These are phyloP conservation scores for Colletes gigas DNA, from an alignment of 1,140 invertebrate species.

Conservation along the genomic window DNA sequence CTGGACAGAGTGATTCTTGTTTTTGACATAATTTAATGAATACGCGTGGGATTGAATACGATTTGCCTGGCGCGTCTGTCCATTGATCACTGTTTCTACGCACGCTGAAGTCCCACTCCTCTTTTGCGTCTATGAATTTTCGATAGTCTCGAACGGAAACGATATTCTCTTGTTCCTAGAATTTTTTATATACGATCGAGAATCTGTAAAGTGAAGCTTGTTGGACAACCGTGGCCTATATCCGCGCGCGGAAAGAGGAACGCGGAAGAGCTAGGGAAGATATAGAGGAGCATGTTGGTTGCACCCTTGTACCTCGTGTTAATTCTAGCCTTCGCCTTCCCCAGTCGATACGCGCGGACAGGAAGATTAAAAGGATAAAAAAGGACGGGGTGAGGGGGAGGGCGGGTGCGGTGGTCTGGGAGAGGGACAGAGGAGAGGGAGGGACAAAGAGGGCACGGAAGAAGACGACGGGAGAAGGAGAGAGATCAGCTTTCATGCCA, in stretches of 20 bases:
- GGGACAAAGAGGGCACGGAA: constrained; percentile 14
- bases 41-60: too few relatives aligned
- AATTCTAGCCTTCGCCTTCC: constrained; percentile 47
- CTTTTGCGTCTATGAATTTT: too few relatives aligned
- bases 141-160: too few relatives aligned
- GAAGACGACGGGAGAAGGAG: constrained; percentile 16
- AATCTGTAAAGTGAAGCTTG: too few relatives aligned
- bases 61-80: too few relatives aligned
- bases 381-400: constrained; percentile 5
- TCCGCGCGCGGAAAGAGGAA: neutral
- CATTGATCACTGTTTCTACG: too few relatives aligned
- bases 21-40: too few relatives aligned
- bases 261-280: neutral
- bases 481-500: constrained; percentile 64
- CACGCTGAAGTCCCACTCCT: too few relatives aligned
- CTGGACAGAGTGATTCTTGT: too few relatives aligned
- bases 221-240: too few relatives aligned
- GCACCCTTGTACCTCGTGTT: constrained; percentile 41
- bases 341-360: constrained; percentile 52
- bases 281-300: constrained; percentile 17
- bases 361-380: constrained; percentile 53
- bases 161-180: too few relatives aligned
- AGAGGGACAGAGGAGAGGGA: neutral
- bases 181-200: too few relatives aligned
- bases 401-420: neutral